Base-by-base conservation (phyloP, 2,797 vertebrate genomes). In the Scleropages formosus region DNA sequence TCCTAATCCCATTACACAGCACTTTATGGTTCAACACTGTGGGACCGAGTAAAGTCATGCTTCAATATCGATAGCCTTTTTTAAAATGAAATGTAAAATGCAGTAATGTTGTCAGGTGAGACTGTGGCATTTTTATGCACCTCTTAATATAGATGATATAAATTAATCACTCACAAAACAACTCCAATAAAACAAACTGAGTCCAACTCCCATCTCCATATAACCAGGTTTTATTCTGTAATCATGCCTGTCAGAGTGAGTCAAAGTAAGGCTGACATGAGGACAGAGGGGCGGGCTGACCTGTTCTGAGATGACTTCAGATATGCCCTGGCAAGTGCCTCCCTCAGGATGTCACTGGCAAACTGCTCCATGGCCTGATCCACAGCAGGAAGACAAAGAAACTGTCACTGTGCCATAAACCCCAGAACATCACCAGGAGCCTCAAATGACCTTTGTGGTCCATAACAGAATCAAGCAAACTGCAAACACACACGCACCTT, bases 291-390 rank as follows among this genome's bases (percentile, higher is more conserved):
- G 49, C 49, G 49, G 13, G 15, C 87, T 82, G 91, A 98, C 98
- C 96, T 98, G 94, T 94, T 97, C 80, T 93, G 95, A 85, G 95
- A 92, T 67, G 95, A 91, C 78, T 94, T 93, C 85, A 94, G 90
- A 70, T 91, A 94, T 0, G 95, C 96, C 62, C 92, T 91, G 0
- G 95, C 95, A 71, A 99, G 88, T 0, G 96, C 93, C 77, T 97
- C 95, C 85, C 98, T 92, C 61, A 99, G 90, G 85, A 99, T 87
- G 79, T 99, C 97, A 58, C 90, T 97, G 87, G 94, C 91, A 86
- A 99, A 95, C 90, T 98, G 96, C 64, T 98, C 93, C 0, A 96
- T 97, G 44, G 96, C 96, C 98, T 99, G 82, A n/a, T n/a, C 27
- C 70, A 47, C 70, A 53, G 24, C 74, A 51, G 75, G 16, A 46